Conservation (phyloP, 2,797 vertebrate genomes). For the Centroberyx gerrardi region DNA sequence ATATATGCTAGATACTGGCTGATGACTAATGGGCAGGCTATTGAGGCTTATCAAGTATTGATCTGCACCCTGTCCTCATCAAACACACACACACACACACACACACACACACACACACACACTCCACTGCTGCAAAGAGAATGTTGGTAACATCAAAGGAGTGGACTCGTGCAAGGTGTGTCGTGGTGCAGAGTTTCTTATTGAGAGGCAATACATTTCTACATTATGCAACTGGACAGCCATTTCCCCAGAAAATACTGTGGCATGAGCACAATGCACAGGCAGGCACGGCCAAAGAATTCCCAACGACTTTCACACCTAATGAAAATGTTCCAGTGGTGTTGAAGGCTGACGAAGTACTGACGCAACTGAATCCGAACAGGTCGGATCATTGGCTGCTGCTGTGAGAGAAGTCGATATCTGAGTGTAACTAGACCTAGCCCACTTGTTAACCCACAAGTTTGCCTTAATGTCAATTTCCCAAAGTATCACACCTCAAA, state of each 20-base stretch:
- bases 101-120: background rate
- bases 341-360: constrained; percentile 63
- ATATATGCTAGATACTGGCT: too few species aligned
- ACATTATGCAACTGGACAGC: constrained; percentile 44
- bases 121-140: background rate
- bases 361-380: constrained; percentile 60
- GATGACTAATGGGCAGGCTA: background rate
- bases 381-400: constrained; percentile 50
- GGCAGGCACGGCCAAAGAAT: constrained; percentile 39
- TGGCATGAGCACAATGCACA: constrained; percentile 33
- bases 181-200: constrained; percentile 19
- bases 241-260: constrained; percentile 33
- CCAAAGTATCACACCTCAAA: constrained; percentile 64
- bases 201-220: constrained; percentile 29
- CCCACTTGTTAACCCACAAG: constrained; percentile 35
- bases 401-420: constrained; percentile 49
- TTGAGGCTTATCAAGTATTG: background rate
- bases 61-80: background rate
- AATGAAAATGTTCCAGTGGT: constrained; percentile 68
- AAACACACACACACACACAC: background rate
- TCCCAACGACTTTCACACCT: constrained; percentile 56
- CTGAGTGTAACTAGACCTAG: constrained; percentile 30
- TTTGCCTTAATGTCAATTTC: constrained; percentile 59
- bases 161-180: background rate
- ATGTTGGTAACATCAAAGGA: constrained; percentile 11